Base-by-base conservation (phyloP, 2,888 invertebrate genomes). In the Netelia melanura region DNA sequence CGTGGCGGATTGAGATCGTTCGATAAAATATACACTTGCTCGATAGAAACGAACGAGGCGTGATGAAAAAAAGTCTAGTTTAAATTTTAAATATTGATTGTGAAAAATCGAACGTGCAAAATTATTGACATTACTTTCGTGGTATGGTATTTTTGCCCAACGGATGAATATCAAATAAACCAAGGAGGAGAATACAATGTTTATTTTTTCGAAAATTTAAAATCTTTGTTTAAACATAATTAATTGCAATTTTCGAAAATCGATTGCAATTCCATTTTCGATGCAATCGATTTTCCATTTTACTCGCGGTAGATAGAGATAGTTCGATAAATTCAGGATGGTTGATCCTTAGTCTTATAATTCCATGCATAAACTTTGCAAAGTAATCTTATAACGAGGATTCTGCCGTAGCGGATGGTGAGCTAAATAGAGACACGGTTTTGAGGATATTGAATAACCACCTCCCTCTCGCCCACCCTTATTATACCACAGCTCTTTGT, bases 401-500 rank as follows among this genome's bases (percentile, higher is more conserved):
- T 62, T 70, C 68, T 48, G 21, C 30, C 67, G 25, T 54, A 44
- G n/a, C 44, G 30, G 62, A 70, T 62, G 38, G 62, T 48, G 48
- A 58, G 52, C 70, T 62, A 70, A 78, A 70, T 62, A 48, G 70
- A 43, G 62, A 62, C 11, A n/a, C 14, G 43, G 64, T 62, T 71
- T 70, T 54, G 70, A 52, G 30, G 62, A 52, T 58, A 48, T 38
- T 48, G 25, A 78, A 62, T 62, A 48, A 58, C 23, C 78, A 68
- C 61, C 61, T 54, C 30, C 10, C 65, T 48, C 48, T 43, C 70
- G 10, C 44, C 43, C 44, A 21, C 21, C 38, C 44, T 56, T 30
- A 30, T 30, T 30, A 30, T 30, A 30, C 30, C 68, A n/a, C 64
- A 52, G 52, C 64, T 25, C 54, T 14, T 54, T 68, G 56, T 70